phyloP scores from a whole-genome alignment of 2,888 invertebrate genomes.

The Kuschelorhynchus macadamiae region DNA sequence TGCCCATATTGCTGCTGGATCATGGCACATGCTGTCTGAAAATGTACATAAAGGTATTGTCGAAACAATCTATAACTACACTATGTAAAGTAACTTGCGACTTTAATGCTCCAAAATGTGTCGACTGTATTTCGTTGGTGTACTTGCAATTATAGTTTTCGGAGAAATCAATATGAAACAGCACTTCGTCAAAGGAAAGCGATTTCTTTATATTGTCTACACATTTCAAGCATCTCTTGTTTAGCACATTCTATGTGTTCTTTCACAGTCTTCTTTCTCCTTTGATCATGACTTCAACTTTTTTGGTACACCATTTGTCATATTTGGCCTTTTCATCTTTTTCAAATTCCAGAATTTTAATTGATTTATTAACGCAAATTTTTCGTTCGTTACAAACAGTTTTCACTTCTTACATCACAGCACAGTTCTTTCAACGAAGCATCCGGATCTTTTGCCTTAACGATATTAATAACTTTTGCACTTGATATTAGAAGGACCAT shows the following conservation, averaged over 20 bases:
- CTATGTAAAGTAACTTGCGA: constrained; percentile 32
- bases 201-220: constrained; percentile 12
- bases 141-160: constrained; percentile 35
- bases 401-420: constrained; percentile 21
- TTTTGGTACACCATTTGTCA: constrained; percentile 5
- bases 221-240: background rate
- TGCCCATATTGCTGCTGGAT: constrained; percentile 29
- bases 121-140: constrained; percentile 28
- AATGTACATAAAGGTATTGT: constrained; percentile 12
- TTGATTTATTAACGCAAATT: constrained; percentile 17
- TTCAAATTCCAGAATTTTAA: constrained; percentile 16
- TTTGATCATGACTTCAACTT: constrained; percentile 23
- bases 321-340: constrained; percentile 26
- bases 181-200: constrained; percentile 9
- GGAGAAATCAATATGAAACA: constrained; percentile 29
- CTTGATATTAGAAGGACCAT: background rate
- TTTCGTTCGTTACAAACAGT: constrained; percentile 28
- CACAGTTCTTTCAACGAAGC: constrained; percentile 32
- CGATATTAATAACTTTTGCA: constrained; percentile 12
- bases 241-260: constrained; percentile 20
- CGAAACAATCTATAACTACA: background rate
- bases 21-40: background rate
- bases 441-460: constrained; percentile 6
- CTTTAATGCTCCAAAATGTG: constrained; percentile 34
- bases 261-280: constrained; percentile 27